A percentile compares a stretch with the other conserved stretches of the same genome.
Conservation (phyloP, 2,113 vertebrate genomes). For the Campylomormyrus tamandua region DNA sequence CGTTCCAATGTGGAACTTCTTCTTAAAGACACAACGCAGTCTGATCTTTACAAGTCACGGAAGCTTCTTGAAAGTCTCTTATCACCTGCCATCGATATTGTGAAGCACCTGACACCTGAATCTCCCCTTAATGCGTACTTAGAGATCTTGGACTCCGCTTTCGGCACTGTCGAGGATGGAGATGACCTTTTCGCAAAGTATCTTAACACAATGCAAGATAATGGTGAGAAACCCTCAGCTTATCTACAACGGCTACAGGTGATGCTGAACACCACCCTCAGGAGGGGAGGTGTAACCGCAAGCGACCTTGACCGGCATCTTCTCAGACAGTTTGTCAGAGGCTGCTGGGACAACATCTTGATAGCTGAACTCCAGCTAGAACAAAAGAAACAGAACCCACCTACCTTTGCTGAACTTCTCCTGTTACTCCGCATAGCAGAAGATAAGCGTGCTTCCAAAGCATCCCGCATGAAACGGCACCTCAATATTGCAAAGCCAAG, state of each 20-base stretch:
- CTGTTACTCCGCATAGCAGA: conserved; percentile 20
- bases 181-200: background rate
- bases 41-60: background rate
- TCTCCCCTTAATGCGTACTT: too few species aligned
- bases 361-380: conserved; percentile 27
- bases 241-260: background rate
- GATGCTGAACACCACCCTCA: conserved; percentile 11
- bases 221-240: too few species aligned
- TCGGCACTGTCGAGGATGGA: too few species aligned
- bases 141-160: too few species aligned
- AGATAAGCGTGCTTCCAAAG: conserved; percentile 15
- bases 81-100: too few species aligned
- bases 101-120: too few species aligned
- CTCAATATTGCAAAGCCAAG: background rate
- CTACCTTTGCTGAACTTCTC: conserved; percentile 21
- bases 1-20: background rate
- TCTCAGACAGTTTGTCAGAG: conserved; percentile 9
- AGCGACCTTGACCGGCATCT: conserved; percentile 4
- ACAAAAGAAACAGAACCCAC: background rate
- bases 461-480: conserved; percentile 17
- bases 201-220: too few species aligned
- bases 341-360: conserved; percentile 17
- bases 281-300: conserved; percentile 16
- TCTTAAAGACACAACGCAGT: background rate
- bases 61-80: background rate